These are phyloP conservation scores for Caerostris darwini DNA, from an alignment of 1,140 invertebrate genomes.

Conservation along the genomic window DNA sequence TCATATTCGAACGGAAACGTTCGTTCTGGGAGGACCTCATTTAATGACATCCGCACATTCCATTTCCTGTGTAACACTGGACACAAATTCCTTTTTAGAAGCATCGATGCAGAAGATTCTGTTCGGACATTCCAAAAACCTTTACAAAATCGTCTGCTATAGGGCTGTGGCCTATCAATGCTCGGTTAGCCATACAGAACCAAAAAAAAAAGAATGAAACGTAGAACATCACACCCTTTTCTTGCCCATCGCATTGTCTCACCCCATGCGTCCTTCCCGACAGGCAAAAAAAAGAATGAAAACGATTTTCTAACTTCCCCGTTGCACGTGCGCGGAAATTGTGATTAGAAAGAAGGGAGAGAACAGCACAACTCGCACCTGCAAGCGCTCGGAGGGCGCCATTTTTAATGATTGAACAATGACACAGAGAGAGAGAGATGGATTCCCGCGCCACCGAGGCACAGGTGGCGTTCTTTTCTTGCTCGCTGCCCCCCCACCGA, in stretches of 20 bases:
- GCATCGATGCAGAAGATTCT: not conserved
- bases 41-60: slow-evolving; percentile 18
- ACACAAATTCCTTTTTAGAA: not conserved
- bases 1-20: not conserved
- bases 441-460: not conserved
- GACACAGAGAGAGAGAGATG: slow-evolving; percentile 22
- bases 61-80: not conserved
- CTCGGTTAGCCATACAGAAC: not conserved
- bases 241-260: not conserved
- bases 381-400: not conserved
- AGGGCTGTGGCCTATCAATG: not conserved
- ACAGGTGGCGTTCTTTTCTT: slow-evolving; percentile 1
- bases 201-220: not conserved
- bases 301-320: slow-evolving; percentile 18
- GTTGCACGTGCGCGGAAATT: slow-evolving; percentile 60
- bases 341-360: slow-evolving; percentile 50
- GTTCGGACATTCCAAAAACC: not conserved
- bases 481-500: not conserved
- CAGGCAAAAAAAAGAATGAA: slow-evolving; percentile 23
- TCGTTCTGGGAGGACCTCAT: not conserved
- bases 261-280: not conserved
- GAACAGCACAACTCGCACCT: slow-evolving; percentile 44
- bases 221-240: not conserved
- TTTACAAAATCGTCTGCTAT: not conserved
- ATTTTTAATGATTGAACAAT: slow-evolving; percentile 72